Conservation (phyloP, 2,113 vertebrate species). For the Colius striatus region DNA sequence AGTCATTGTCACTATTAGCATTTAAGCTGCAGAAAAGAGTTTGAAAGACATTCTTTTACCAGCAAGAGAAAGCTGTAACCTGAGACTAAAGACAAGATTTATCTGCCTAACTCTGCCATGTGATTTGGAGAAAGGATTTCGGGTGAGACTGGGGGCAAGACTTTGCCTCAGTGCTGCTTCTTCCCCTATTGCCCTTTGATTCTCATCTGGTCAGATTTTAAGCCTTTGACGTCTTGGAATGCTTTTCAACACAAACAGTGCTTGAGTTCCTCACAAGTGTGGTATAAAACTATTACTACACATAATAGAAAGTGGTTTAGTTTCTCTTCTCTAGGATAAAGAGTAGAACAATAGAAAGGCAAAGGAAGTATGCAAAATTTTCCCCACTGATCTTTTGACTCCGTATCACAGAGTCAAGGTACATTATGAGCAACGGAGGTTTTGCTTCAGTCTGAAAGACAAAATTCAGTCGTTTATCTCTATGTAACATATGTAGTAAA, state of each 20-base stretch:
- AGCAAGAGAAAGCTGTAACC: neutral
- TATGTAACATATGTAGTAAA: neutral
- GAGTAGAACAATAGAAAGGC: neutral
- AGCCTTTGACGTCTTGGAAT: neutral
- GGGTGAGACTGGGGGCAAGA: neutral
- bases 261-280: neutral
- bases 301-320: neutral
- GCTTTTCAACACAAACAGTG: constrained; percentile 16
- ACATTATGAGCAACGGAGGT: neutral
- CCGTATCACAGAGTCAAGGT: neutral
- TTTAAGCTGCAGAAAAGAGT: neutral
- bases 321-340: neutral
- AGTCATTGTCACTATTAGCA: neutral
- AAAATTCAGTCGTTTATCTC: neutral
- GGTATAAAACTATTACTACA: constrained; percentile 6
- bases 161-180: neutral
- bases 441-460: neutral
- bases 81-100: neutral
- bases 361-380: neutral
- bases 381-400: neutral
- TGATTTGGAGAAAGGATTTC: neutral
- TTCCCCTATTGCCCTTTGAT: neutral
- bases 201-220: neutral
- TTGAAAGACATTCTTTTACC: neutral
- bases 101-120: fast-evolving